phyloP scores from a whole-genome alignment of 2,888 invertebrate species.

The Dascillus cervinus region DNA sequence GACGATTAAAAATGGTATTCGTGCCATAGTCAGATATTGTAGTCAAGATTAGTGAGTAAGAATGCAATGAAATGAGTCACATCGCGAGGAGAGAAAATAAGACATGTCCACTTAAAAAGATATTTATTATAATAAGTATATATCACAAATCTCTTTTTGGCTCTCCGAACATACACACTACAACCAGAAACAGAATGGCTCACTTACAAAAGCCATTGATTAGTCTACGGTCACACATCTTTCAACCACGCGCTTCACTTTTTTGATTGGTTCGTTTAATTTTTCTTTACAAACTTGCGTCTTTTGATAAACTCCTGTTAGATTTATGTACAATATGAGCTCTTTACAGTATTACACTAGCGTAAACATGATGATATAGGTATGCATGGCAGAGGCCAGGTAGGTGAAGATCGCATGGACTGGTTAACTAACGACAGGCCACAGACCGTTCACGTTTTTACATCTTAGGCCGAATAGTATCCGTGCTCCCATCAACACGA shows the following conservation, averaged over 20 bases:
- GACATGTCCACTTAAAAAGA: conserved; percentile 28
- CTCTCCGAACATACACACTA: conserved; percentile 61
- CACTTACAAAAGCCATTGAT: conserved; percentile 39
- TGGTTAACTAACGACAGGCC: no score
- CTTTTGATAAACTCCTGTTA: conserved; percentile 38
- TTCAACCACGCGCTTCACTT: conserved; percentile 13
- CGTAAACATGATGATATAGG: conserved; percentile 29
- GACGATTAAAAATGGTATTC: no score
- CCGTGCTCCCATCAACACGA: conserved; percentile 13
- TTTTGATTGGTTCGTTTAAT: no score
- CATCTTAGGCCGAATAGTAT: conserved; percentile 17
- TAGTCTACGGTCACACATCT: conserved; percentile 32
- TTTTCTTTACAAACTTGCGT: conserved; percentile 37
- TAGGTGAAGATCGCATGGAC: no score
- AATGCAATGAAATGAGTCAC: no score
- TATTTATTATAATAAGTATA: conserved; percentile 56
- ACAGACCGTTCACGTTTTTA: no score
- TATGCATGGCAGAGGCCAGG: no score
- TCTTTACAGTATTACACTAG: conserved; percentile 30
- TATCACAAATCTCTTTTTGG: conserved; percentile 71
- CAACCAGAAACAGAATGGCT: conserved; percentile 43
- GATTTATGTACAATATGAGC: conserved; percentile 41
- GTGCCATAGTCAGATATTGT: no score
- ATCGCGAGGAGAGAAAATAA: no score
- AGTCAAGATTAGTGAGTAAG: no score